Evolutionary conservation across 2,113 vertebrate genomes (phyloP), one percentile per base, ranked within the genome.

Genomic region (Dasyprocta punctata): DNA sequence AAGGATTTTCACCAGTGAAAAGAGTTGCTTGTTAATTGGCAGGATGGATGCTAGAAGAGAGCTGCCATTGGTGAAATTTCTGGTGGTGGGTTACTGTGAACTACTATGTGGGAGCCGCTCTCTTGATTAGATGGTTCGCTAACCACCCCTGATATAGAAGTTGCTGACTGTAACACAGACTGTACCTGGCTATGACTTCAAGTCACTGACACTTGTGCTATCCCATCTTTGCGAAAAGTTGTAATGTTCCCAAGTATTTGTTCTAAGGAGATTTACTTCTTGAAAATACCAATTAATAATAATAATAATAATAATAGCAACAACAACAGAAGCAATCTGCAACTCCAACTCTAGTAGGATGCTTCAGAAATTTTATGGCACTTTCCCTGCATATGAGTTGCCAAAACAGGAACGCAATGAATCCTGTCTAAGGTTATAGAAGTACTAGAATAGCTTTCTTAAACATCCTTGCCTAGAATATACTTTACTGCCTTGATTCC

Each of bases 211-310:
- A 44, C 41, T 49, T 47, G 61, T 26, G 60, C 26, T 61, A 89
- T 52, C 26, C 11, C 20, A 1, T 86, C 89, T 94, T 82, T 95
- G 54, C 28, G 61, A n/a, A 73, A 73, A n/a, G 52, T 85, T 81
- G 80, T 47, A 63, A 85, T 65, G 38, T 65, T 71, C 56, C 22
- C 49, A 36, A 28, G 41, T 91, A 38, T 95, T 87, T 90, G 80
- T 60, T 67, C 44, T 86, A 85, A 84, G 65, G 77, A 75, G 19
- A 73, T 90, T 56, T 60, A 14, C 60, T 41, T 86, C 12, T 97
- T 71, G 52, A 58, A 71, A 84, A 87, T 87, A 26, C 12, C 81
- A 83, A 10, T 94, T 77, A 61, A 80, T 80, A 84, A 90, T 92
- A n/a, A 5, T 86, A 80, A 38, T 75, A 56, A 92, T 41, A 26